Base-by-base conservation (phyloP, 1,140 invertebrate species). In the Akabosia matsudoensis region DNA sequence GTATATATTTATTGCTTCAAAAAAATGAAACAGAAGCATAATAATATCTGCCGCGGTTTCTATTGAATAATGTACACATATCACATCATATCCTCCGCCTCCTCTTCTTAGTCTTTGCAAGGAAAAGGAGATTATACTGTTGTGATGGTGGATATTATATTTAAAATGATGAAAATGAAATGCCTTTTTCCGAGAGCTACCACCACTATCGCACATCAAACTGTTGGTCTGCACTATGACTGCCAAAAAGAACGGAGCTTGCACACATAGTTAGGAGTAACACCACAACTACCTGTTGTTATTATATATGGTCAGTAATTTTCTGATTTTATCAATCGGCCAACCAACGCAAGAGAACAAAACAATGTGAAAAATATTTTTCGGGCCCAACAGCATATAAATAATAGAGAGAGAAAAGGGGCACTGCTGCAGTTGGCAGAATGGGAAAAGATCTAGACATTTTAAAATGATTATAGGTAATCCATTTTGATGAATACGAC, bases 281-380 rank as follows among this genome's bases (percentile, higher is more conserved):
- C 61, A n/a, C 31, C 61, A 67, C 61, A 24, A 67, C 61, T 30
- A 30, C 3, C 13, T 67, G 31, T 67, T 67, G 31, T 67, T 67
- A 28, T 67, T 67, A 67, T 67, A 67, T 67, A 67, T 67, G 61
- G 61, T 67, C 61, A 67, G 61, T 67, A 67, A 67, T 67, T 67
- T 67, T 67, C 61, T 67, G 61, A 67, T 67, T 67, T 67, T 67
- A 67, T 67, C 61, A 67, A 67, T 67, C 61, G 61, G n/a, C 61
- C 61, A 67, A 67, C 54, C 54, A 61, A 61, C 54, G 24, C 24
- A 67, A 67, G 26, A 30, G n/a, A 56, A 56, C 14, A 56, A 56
- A n/a, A 16, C n/a, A 56, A 22, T 16, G 54, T 10, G 18, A 56
- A 56, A 13, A 56, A 13, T 13, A 56, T 22, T 7, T 56, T 56